These are phyloP conservation scores for Helogale parvula DNA, from an alignment of 2,113 vertebrate genomes.

Conservation along the genomic window DNA sequence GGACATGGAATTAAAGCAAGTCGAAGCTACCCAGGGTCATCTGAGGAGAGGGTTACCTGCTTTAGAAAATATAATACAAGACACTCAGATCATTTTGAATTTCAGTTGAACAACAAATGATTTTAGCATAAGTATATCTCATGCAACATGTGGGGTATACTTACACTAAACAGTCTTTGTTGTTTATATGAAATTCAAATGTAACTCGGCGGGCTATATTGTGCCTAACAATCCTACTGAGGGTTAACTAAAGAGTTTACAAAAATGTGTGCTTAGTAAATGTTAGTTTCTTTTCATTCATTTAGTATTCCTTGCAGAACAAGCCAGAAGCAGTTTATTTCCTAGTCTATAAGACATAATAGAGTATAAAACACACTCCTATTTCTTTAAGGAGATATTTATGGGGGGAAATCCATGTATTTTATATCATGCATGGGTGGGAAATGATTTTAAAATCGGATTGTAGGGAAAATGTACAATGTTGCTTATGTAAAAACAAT, in stretches of 20 bases:
- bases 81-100: not conserved
- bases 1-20: not conserved
- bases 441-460: not conserved
- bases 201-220: not conserved
- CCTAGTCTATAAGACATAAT: not conserved
- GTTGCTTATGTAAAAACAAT: not conserved
- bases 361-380: not conserved
- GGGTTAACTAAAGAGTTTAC: not conserved
- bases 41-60: not conserved
- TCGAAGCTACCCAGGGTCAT: not conserved
- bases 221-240: not conserved
- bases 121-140: not conserved
- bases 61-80: not conserved
- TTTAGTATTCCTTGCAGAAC: not conserved
- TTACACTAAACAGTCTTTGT: not conserved
- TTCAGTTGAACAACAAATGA: not conserved
- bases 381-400: slow-evolving; percentile 17
- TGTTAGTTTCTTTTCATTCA: not conserved
- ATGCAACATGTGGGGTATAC: not conserved
- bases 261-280: not conserved
- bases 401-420: not conserved
- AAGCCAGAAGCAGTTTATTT: not conserved
- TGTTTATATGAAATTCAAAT: not conserved
- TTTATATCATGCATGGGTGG: not conserved
- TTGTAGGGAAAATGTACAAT: not conserved